Conservation (phyloP, 1,140 invertebrate species). For the Drosophila eugracilis region DNA sequence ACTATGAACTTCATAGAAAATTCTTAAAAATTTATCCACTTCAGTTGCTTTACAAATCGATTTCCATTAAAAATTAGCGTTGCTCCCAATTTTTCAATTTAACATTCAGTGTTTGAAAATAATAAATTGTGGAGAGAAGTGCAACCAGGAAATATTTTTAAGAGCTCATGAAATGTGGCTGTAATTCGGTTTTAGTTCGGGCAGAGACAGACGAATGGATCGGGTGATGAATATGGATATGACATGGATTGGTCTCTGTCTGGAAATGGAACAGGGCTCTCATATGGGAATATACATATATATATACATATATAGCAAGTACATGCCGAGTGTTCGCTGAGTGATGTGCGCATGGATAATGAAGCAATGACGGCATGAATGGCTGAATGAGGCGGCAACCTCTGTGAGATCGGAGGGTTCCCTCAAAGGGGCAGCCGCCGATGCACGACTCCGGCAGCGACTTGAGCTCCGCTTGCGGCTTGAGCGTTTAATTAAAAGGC, state of each 20-base stretch:
- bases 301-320: constrained; percentile 1
- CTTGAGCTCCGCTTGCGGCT: constrained; percentile 59
- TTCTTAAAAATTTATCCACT: too few species aligned
- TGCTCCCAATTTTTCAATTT: too few species aligned
- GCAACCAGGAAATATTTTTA: constrained; percentile 33
- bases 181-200: constrained; percentile 61
- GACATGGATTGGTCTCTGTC: constrained; percentile 7
- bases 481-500: constrained; percentile 79
- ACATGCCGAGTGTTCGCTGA: constrained; percentile 58
- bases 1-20: too few species aligned
- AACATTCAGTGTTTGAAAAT: constrained; percentile 31
- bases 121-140: constrained; percentile 54
- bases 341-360: constrained; percentile 81
- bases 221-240: constrained; percentile 30
- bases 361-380: constrained; percentile 70
- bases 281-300: background rate
- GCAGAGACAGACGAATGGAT: constrained; percentile 33
- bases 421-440: constrained; percentile 64
- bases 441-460: constrained; percentile 28
- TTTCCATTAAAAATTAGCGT: too few species aligned
- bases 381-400: constrained; percentile 55
- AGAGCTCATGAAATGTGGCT: constrained; percentile 32
- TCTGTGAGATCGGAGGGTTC: constrained; percentile 36
- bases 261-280: constrained; percentile 27
- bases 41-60: too few species aligned